Base-by-base conservation (phyloP, 2,797 vertebrate species). In the Monodelphis domestica region DNA sequence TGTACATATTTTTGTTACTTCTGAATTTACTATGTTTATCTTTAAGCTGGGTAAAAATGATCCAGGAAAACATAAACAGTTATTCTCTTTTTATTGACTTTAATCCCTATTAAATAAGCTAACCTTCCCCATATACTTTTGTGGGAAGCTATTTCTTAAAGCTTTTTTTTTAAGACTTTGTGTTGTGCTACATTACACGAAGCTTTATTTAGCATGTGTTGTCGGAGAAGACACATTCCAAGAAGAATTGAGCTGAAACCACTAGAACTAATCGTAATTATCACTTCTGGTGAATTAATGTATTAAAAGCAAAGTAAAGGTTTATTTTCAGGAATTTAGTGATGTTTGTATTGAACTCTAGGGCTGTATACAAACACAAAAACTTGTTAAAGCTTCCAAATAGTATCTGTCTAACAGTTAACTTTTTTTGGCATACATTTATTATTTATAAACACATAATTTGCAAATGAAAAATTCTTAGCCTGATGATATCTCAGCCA, bases 281-380 rank as follows among this genome's bases (percentile, higher is more conserved):
- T 98, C 96, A 97, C 95, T 97, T 97, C 94, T 97, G 91, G 92
- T 97, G 95, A 97, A 98, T 97, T 97, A 97, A 97, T 97, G 96
- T 92, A 96, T 93, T 91, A 96, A 95, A 96, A 89, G 93, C 38
- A 0, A 94, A 95, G 95, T 95, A 95, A 97, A 98, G 91, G 92
- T 90, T 97, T 94, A 95, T 97, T 95, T 57, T 95, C 96, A 52
- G 95, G 95, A 96, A 91, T 93, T 93, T 92, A 94, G 96, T 96
- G 94, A 95, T 97, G 95, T 97, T 96, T 97, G 89, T 92, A 89
- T 97, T 97, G 93, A 97, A 94, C 92, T 95, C 54, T 53, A 95
- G 87, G 52, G 70, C 94, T 96, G 96, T 97, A 94, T 96, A 97
- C 96, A 94, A 94, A 92, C 95, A 97, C 95, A 91, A 51, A 96